Percentiles rank a stretch among this genome's conserved stretches.
These are phyloP conservation scores for Dendropsophus ebraccatus DNA, from an alignment of 2,113 vertebrate genomes.

Conservation along the genomic window DNA sequence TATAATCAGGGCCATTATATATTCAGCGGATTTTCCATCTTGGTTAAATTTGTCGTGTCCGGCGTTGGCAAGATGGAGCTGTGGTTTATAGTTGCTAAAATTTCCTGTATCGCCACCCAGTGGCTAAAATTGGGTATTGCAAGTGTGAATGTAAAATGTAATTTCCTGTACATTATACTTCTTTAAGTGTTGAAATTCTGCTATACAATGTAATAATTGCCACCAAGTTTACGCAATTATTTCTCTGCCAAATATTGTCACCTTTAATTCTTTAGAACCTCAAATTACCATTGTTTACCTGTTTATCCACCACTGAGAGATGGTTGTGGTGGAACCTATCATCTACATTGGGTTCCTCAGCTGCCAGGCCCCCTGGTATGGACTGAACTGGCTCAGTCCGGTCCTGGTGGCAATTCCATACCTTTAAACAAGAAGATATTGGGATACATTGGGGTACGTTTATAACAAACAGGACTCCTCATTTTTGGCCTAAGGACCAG, in stretches of 20 bases:
- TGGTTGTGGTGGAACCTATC: too few relatives aligned
- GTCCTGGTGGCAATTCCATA: too few relatives aligned
- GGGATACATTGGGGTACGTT: too few relatives aligned
- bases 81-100: not conserved
- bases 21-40: not conserved
- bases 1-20: not conserved
- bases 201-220: not conserved
- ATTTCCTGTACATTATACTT: not conserved
- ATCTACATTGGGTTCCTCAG: too few relatives aligned
- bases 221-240: not conserved
- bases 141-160: not conserved
- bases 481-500: too few relatives aligned
- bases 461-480: too few relatives aligned
- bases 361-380: too few relatives aligned
- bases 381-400: too few relatives aligned
- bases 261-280: not conserved
- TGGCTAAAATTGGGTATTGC: not conserved
- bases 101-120: not conserved
- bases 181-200: too few relatives aligned
- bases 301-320: too few relatives aligned
- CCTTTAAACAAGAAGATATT: too few relatives aligned
- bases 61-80: not conserved
- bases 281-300: too few relatives aligned
- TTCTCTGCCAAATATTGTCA: not conserved
- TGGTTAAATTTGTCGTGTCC: not conserved